Evolutionary conservation across 1,140 invertebrate species (phyloP).

Genomic region (Lasioglossum baleicum): DNA sequence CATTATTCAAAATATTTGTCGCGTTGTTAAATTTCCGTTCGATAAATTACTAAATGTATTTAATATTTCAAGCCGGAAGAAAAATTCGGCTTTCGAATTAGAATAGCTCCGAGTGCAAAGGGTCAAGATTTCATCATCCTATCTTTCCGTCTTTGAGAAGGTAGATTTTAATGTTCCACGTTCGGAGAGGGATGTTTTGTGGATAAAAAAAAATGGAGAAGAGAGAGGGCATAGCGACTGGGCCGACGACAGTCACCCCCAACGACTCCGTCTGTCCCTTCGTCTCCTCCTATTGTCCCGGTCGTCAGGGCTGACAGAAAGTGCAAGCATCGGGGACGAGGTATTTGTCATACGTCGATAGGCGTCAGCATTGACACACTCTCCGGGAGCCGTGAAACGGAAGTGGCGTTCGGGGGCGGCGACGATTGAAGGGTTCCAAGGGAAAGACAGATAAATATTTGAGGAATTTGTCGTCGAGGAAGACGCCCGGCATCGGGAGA

Average conservation of each 20-base stretch:
- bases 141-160: too few species aligned
- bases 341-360: constrained; percentile 79
- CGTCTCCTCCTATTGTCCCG: constrained; percentile 52
- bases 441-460: constrained; percentile 77
- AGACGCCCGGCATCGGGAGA: constrained; percentile 56
- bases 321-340: constrained; percentile 59
- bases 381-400: constrained; percentile 72
- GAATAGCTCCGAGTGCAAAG: too few species aligned
- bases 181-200: not conserved
- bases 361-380: constrained; percentile 75
- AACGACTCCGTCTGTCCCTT: constrained; percentile 6
- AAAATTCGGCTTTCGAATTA: too few species aligned
- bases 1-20: too few species aligned
- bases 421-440: constrained; percentile 59
- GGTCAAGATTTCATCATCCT: too few species aligned
- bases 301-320: constrained; percentile 59
- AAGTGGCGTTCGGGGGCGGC: constrained; percentile 63
- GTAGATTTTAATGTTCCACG: not conserved
- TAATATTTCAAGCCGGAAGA: too few species aligned
- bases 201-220: not conserved
- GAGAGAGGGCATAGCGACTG: constrained; percentile 14
- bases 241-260: constrained; percentile 9
- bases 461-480: constrained; percentile 76
- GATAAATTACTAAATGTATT: too few species aligned
- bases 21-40: too few species aligned